phyloP scores from a whole-genome alignment of 2,113 vertebrate species.

The cat (Felis catus) region DNA sequence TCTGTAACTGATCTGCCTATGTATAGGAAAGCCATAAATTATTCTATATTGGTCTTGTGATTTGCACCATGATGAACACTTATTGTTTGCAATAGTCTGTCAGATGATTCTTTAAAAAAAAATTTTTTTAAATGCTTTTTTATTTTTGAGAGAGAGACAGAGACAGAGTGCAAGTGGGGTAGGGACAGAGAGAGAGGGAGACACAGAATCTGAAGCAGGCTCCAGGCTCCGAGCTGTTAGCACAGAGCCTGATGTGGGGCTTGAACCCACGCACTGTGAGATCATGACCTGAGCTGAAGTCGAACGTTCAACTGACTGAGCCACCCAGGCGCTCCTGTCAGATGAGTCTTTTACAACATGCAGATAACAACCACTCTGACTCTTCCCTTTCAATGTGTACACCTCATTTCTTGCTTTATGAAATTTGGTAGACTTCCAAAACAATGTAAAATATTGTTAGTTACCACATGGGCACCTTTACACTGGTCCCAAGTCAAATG shows the following conservation, averaged over 20 bases:
- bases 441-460: not conserved
- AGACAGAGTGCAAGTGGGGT: too few relatives aligned
- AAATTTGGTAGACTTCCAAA: not conserved
- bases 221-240: too few relatives aligned
- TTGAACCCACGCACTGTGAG: too few relatives aligned
- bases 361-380: not conserved
- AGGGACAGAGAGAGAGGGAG: too few relatives aligned
- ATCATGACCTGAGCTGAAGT: too few relatives aligned
- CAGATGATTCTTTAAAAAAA: not conserved
- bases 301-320: too few relatives aligned
- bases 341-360: not conserved
- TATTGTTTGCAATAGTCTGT: not conserved
- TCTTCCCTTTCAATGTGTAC: not conserved
- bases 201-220: too few relatives aligned
- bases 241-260: too few relatives aligned
- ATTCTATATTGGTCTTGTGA: not conserved
- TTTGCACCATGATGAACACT: not conserved
- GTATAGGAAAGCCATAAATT: not conserved
- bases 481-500: not conserved
- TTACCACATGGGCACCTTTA: not conserved
- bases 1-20: not conserved
- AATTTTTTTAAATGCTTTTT: too few relatives aligned
- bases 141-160: too few relatives aligned
- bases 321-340: not conserved
- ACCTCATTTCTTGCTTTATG: not conserved